A percentile compares a stretch with the other conserved stretches of the same genome.
Conservation (phyloP, 2,113 vertebrate species). For the Riparia riparia region DNA sequence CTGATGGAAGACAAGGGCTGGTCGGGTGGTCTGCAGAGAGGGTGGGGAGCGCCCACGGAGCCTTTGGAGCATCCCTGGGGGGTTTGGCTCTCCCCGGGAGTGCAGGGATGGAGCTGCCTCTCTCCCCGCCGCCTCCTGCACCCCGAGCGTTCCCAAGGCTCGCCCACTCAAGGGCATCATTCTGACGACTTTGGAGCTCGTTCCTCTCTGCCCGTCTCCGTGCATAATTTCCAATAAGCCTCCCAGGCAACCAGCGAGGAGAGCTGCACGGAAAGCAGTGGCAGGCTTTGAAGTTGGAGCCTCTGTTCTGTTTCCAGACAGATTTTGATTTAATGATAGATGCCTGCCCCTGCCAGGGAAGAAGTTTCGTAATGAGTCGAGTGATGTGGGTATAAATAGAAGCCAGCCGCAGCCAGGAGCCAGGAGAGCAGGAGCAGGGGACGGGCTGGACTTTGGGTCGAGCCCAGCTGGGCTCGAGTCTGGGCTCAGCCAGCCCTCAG, state of each 20-base stretch:
- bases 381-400: neutral
- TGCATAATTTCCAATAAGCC: neutral
- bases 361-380: neutral
- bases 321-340: constrained; percentile 37
- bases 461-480: neutral
- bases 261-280: neutral
- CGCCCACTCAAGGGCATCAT: neutral
- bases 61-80: neutral
- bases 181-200: neutral
- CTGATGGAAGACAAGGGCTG: accelerated
- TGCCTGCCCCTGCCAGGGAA: neutral
- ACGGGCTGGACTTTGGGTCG: neutral
- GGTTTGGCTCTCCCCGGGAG: neutral
- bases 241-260: constrained; percentile 36
- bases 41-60: neutral
- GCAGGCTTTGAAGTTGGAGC: constrained; percentile 31
- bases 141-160: neutral
- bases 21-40: neutral
- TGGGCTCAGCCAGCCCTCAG: neutral
- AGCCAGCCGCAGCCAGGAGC: accelerated
- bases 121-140: accelerated
- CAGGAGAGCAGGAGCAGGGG: neutral
- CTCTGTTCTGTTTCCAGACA: constrained; percentile 39
- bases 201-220: neutral
- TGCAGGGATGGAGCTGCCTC: neutral